These are phyloP conservation scores for Capreolus pygargus DNA, from an alignment of 2,113 vertebrate species.

Conservation along the genomic window DNA sequence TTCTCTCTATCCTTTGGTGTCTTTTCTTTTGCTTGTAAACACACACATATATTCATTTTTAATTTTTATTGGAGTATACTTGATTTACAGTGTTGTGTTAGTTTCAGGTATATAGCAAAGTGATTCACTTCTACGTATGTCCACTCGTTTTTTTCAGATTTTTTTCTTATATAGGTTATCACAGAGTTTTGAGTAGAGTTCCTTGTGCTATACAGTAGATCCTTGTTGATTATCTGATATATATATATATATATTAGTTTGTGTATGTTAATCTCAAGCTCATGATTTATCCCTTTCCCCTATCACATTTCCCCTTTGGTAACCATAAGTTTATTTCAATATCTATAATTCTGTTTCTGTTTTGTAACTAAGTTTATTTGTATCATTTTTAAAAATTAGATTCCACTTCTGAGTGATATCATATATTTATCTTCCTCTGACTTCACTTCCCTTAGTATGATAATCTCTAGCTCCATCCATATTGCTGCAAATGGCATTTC, in stretches of 20 bases:
- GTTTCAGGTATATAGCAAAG: background rate
- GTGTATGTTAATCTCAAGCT: background rate
- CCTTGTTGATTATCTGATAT: background rate
- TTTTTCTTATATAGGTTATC: background rate
- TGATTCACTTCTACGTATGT: background rate
- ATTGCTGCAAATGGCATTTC: background rate
- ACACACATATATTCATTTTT: background rate
- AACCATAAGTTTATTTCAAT: background rate
- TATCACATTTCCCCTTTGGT: background rate
- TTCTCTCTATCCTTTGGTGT: background rate
- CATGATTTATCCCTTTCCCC: background rate
- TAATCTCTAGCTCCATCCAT: background rate
- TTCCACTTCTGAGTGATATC: background rate
- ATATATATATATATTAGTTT: background rate
- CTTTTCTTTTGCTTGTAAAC: background rate
- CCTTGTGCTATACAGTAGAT: background rate
- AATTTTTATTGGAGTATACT: background rate
- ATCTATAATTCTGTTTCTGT: background rate
- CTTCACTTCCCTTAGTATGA: background rate
- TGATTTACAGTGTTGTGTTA: rapidly evolving
- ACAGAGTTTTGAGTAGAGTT: background rate
- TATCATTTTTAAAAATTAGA: background rate
- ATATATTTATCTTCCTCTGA: background rate
- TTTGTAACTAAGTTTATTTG: background rate
- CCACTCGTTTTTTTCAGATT: background rate